Percentiles rank a stretch among this genome's conserved stretches.
Evolutionary conservation across 2,797 vertebrate species (phyloP).

Genomic region (Ctenopoma multispine): DNA sequence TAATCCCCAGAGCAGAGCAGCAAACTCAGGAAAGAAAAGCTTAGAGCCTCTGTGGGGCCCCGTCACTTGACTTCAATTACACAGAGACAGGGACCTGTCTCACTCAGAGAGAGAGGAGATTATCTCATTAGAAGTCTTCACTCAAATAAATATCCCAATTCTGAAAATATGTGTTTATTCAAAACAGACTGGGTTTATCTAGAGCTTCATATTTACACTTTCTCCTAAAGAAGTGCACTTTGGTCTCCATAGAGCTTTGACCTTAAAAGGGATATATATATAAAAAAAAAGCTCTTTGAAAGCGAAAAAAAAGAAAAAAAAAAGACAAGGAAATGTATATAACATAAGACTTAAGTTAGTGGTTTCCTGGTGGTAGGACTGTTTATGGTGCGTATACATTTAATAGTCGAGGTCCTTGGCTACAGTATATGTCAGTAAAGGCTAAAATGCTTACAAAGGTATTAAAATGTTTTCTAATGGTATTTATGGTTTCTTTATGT

Average conservation of each 20-base stretch:
- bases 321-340: too few species aligned
- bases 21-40: constrained; percentile 60
- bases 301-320: too few species aligned
- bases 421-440: too few species aligned
- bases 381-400: too few species aligned
- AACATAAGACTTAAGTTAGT: too few species aligned
- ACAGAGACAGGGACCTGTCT: constrained; percentile 42
- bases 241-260: not conserved
- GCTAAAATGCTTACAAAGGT: too few species aligned
- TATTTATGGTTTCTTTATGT: too few species aligned
- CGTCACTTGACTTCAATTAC: constrained; percentile 55
- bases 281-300: too few species aligned
- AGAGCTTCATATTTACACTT: not conserved
- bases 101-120: constrained; percentile 11
- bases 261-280: too few species aligned
- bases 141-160: not conserved
- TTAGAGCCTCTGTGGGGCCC: constrained; percentile 36
- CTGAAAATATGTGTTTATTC: not conserved
- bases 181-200: not conserved
- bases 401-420: too few species aligned
- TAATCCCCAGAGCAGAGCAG: constrained; percentile 72
- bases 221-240: not conserved
- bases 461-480: too few species aligned
- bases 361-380: too few species aligned
- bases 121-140: not conserved